Conservation (phyloP, 2,797 vertebrate genomes). For the Ctenochaetus hawaiiensis region DNA sequence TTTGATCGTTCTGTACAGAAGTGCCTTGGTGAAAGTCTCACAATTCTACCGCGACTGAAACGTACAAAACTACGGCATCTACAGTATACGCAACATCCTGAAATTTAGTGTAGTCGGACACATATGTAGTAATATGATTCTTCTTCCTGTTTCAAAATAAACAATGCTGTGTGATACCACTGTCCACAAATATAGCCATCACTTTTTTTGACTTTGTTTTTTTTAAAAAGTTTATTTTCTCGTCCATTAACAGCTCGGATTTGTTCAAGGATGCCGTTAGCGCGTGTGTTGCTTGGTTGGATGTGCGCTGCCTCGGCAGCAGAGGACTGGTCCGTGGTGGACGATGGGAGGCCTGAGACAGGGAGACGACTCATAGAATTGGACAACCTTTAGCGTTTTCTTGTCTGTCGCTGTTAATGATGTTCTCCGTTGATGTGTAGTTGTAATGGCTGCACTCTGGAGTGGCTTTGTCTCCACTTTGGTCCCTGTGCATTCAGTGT, state of each 20-base stretch:
- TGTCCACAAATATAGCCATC: conserved; percentile 95
- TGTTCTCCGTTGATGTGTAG: conserved; percentile 64
- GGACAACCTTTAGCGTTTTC: conserved; percentile 62
- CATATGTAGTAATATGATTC: conserved; percentile 89
- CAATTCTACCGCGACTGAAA: conserved; percentile 99
- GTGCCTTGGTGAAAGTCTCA: conserved; percentile 98
- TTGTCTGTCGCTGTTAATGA: conserved; percentile 58
- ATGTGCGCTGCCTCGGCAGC: conserved; percentile 75
- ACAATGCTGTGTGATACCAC: conserved; percentile 94
- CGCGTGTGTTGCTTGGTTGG: conserved; percentile 87
- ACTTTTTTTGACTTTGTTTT: conserved; percentile 79
- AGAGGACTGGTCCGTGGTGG: conserved; percentile 79
- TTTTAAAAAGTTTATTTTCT: conserved; percentile 70
- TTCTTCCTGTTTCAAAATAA: conserved; percentile 92
- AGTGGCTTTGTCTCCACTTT: conserved; percentile 76
- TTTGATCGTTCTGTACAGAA: conserved; percentile 94
- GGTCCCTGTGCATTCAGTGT: conserved; percentile 79
- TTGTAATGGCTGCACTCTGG: conserved; percentile 66
- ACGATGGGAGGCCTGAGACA: conserved; percentile 92
- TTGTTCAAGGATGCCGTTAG: conserved; percentile 89
- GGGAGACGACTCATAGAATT: conserved; percentile 85
- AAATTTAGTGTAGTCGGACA: conserved; percentile 97
- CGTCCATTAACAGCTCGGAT: conserved; percentile 74
- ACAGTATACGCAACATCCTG: conserved; percentile 96
- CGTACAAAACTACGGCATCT: conserved; percentile 99